Conservation (phyloP, 2,888 invertebrate species). For the Hypomecis punctinalis region DNA sequence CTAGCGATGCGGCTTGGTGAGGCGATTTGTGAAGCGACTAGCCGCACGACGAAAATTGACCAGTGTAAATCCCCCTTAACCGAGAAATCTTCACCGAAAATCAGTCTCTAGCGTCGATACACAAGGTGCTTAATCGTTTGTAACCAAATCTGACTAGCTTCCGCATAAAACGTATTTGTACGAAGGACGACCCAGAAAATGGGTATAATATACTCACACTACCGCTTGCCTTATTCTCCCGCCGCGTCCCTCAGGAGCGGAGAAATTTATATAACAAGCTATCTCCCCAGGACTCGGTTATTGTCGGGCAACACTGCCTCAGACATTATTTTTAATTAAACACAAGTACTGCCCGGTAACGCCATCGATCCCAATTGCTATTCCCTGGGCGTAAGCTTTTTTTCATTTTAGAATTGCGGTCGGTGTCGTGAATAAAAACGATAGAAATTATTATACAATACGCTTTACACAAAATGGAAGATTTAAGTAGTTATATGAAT, state of each 20-base stretch:
- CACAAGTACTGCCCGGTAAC: conserved; percentile 71
- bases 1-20: too few species aligned
- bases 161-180: conserved; percentile 85
- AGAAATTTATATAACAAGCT: conserved; percentile 85
- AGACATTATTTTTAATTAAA: conserved; percentile 84
- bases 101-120: conserved; percentile 47
- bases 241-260: conserved; percentile 80
- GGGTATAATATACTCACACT: conserved; percentile 85
- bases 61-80: conserved; percentile 30
- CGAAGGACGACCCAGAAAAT: conserved; percentile 86
- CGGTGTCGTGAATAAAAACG: conserved; percentile 28
- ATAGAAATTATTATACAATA: not conserved
- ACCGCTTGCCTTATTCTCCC: conserved; percentile 79
- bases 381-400: conserved; percentile 47
- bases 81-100: conserved; percentile 47
- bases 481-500: too few species aligned
- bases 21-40: too few species aligned
- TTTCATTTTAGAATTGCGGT: conserved; percentile 33
- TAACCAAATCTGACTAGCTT: conserved; percentile 72
- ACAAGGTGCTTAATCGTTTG: conserved; percentile 59
- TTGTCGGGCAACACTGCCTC: conserved; percentile 80
- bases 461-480: not conserved
- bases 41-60: too few species aligned
- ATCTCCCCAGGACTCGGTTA: conserved; percentile 81
- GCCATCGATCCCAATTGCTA: conserved; percentile 62